Percentiles rank a stretch among this genome's conserved stretches.
phyloP scores from a whole-genome alignment of 2,797 vertebrate genomes.

The Gymnothorax reevesii region DNA sequence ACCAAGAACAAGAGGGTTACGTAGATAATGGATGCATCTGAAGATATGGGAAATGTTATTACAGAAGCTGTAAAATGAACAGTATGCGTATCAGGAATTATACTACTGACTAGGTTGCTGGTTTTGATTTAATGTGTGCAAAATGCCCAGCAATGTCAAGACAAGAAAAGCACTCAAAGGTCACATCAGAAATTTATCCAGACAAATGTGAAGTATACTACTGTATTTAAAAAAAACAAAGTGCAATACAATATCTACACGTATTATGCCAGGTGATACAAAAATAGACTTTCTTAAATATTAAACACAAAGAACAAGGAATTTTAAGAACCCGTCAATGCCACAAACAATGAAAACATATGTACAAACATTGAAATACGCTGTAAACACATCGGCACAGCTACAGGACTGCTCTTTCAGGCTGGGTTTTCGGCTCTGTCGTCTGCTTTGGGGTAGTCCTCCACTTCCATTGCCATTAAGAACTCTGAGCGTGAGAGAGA shows the following conservation, averaged over 20 bases:
- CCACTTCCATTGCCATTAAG: conserved; percentile 81
- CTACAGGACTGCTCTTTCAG: conserved; percentile 47
- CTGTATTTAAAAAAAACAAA: conserved; percentile 22
- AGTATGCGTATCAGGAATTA: background rate
- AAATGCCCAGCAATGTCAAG: background rate
- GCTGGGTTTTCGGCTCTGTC: conserved; percentile 71
- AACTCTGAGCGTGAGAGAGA: conserved; percentile 65
- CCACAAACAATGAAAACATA: background rate
- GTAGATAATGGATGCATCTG: background rate
- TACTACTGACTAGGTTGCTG: background rate
- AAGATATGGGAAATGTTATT: background rate
- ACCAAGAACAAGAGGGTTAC: too few relatives aligned
- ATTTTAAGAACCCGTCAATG: background rate
- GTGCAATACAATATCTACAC: background rate
- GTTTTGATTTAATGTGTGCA: background rate
- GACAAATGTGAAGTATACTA: background rate
- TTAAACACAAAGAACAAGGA: conserved; percentile 21
- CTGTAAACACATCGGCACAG: background rate
- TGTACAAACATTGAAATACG: background rate
- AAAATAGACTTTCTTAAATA: conserved; percentile 27
- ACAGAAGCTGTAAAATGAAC: background rate
- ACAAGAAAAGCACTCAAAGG: background rate
- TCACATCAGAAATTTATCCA: background rate
- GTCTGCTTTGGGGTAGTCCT: conserved; percentile 72
- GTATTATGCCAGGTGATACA: conserved; percentile 26